These are phyloP conservation scores for Hyppa rectilinea DNA, from an alignment of 2,888 invertebrate genomes.

Conservation along the genomic window DNA sequence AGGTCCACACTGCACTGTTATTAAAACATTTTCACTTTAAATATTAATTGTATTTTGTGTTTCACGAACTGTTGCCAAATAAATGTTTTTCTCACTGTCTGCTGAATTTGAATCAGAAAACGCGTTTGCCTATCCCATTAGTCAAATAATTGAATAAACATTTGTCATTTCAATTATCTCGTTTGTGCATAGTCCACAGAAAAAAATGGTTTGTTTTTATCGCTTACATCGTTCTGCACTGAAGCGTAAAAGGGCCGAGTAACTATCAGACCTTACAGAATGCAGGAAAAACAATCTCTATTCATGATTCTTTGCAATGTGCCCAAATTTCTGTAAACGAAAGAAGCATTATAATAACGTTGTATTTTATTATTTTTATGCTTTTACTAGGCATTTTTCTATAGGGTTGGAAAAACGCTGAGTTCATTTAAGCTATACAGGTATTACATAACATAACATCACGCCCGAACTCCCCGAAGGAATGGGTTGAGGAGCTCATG, in stretches of 20 bases:
- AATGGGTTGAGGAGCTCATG: too few species aligned
- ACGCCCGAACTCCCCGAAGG: neutral
- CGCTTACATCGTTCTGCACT: slow-evolving; percentile 9
- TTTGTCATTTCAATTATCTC: slow-evolving; percentile 20
- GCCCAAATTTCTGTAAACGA: slow-evolving; percentile 19
- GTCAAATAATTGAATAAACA: slow-evolving; percentile 6
- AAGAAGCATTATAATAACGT: slow-evolving; percentile 2
- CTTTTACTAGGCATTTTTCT: neutral
- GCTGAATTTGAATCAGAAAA: neutral
- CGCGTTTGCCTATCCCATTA: neutral
- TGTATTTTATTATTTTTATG: slow-evolving; percentile 11
- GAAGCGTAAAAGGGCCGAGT: slow-evolving; percentile 43
- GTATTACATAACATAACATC: neutral
- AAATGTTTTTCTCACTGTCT: neutral
- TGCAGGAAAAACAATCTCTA: slow-evolving; percentile 35
- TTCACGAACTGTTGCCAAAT: too few species aligned
- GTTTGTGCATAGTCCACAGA: slow-evolving; percentile 32
- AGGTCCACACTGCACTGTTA: too few species aligned
- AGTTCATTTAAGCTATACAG: neutral
- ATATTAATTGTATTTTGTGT: neutral
- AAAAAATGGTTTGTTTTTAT: slow-evolving; percentile 29
- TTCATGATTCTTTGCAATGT: neutral
- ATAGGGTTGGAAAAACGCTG: neutral
- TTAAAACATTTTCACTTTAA: too few species aligned
- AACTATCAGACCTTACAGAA: slow-evolving; percentile 18